phyloP scores from a whole-genome alignment of 2,797 vertebrate genomes.

The Gadopsis bispinosus region DNA sequence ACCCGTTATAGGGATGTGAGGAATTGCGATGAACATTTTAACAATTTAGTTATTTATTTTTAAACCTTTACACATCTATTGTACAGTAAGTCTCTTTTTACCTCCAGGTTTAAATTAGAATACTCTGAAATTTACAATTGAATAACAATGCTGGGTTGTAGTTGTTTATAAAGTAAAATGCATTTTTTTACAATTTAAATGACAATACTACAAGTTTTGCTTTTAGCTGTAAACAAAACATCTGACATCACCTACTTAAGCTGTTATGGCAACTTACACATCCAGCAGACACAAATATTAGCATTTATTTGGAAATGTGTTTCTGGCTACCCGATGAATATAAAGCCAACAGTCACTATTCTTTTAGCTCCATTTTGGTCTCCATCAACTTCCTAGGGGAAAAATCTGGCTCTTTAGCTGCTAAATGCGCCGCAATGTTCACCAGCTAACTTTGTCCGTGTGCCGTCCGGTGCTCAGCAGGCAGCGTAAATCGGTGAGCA shows the following conservation, averaged over 20 bases:
- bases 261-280: not conserved
- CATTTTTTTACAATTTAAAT: not conserved
- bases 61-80: not conserved
- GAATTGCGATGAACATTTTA: not conserved
- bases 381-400: not conserved
- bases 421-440: not conserved
- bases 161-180: not conserved
- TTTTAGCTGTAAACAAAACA: not conserved
- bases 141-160: not conserved
- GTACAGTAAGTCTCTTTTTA: not conserved
- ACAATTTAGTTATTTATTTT: not conserved
- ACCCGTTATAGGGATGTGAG: conserved; percentile 10
- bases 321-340: not conserved
- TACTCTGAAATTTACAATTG: not conserved
- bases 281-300: not conserved
- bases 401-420: not conserved
- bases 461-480: not conserved
- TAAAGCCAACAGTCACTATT: not conserved
- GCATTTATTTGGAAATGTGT: not conserved
- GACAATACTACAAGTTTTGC: not conserved
- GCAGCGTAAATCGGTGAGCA: not conserved
- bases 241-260: not conserved
- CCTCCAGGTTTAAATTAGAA: not conserved
- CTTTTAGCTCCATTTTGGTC: not conserved
- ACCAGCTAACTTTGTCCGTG: not conserved